These are phyloP conservation scores for Doris montereyensis DNA, from an alignment of 2,888 invertebrate species.

Conservation along the genomic window DNA sequence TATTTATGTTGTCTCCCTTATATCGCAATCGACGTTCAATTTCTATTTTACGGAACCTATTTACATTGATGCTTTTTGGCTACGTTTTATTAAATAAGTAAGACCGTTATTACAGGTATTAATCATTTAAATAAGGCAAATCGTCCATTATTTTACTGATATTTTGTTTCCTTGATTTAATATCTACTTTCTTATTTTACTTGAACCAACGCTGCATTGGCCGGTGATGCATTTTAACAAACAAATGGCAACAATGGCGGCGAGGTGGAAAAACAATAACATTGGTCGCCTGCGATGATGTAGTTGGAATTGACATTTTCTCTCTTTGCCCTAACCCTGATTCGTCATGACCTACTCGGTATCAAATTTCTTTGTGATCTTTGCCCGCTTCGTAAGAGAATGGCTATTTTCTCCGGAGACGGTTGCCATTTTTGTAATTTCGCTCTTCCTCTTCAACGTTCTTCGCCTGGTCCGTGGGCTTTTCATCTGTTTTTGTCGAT, in stretches of 20 bases:
- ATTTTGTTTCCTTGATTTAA: not conserved
- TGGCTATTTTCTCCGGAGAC: conserved; percentile 38
- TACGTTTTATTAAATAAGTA: too few relatives aligned
- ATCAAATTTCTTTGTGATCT: conserved; percentile 18
- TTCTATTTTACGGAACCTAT: too few relatives aligned
- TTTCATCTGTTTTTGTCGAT: conserved; percentile 32
- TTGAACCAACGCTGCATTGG: too few relatives aligned
- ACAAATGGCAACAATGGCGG: not conserved
- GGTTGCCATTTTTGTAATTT: conserved; percentile 30
- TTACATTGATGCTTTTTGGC: too few relatives aligned
- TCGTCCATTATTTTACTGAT: not conserved
- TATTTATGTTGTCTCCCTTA: too few relatives aligned
- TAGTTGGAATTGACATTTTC: not conserved
- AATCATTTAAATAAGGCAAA: too few relatives aligned
- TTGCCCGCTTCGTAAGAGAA: conserved; percentile 34
- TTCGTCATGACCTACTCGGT: conserved; percentile 33
- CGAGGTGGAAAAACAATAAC: too few relatives aligned
- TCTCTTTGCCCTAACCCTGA: not conserved
- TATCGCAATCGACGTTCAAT: too few relatives aligned
- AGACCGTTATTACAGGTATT: too few relatives aligned
- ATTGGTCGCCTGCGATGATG: not conserved
- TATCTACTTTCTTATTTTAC: not conserved
- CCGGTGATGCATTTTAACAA: not conserved
- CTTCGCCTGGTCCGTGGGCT: conserved; percentile 29
- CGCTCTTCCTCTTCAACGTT: conserved; percentile 32